Evolutionary conservation across 2,797 vertebrate genomes (phyloP).

Genomic region (Denticeps clupeoides): DNA sequence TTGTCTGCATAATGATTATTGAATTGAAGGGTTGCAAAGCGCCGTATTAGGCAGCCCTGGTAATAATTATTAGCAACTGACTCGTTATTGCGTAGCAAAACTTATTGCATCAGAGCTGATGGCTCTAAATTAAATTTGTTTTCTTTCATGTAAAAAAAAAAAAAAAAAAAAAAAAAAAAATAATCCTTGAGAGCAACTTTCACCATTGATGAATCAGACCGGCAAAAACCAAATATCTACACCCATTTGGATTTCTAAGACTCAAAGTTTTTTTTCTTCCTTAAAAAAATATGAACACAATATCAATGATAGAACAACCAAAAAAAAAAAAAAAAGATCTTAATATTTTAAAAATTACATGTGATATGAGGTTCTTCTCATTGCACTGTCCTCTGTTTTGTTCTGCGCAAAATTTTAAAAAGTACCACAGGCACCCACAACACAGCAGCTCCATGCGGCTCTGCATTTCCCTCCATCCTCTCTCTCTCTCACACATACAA

Average conservation of each 20-base stretch:
- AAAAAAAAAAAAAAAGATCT: conserved; percentile 11
- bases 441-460: conserved; percentile 15
- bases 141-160: conserved; percentile 10
- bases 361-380: conserved; percentile 23
- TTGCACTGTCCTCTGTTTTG: conserved; percentile 24
- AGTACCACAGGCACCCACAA: conserved; percentile 22
- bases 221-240: conserved; percentile 22
- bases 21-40: neutral
- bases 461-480: conserved; percentile 2
- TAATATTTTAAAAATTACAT: conserved; percentile 23
- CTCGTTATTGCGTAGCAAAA: conserved; percentile 22
- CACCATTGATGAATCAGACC: no score
- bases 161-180: conserved; percentile 5
- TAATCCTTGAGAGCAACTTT: no score
- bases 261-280: conserved; percentile 11
- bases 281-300: conserved; percentile 25
- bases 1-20: neutral
- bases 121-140: no score
- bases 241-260: conserved; percentile 18
- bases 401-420: conserved; percentile 22
- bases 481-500: conserved; percentile 11
- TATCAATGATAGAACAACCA: conserved; percentile 21
- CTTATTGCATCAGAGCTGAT: conserved; percentile 35
- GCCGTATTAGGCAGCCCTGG: neutral
- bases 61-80: conserved; percentile 8